Evolutionary conservation across 2,797 vertebrate species (phyloP).

Genomic region (Sebastes glaucus): DNA sequence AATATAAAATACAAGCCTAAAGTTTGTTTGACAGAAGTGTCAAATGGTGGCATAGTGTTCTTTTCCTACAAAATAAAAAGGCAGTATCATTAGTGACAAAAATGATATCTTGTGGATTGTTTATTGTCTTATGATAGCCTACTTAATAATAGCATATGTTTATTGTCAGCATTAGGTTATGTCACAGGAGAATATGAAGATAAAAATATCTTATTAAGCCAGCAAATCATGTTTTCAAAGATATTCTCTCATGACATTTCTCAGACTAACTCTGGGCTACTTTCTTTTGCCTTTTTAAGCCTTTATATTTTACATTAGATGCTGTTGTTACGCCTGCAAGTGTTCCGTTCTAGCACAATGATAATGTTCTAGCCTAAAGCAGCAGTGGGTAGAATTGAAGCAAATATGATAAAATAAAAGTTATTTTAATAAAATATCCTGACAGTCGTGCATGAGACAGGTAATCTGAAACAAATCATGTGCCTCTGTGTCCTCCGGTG

Average conservation of each 20-base stretch:
- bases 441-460: too few relatives aligned
- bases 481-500: too few relatives aligned
- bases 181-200: neutral
- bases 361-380: too few relatives aligned
- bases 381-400: neutral
- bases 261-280: neutral
- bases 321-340: neutral
- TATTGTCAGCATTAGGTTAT: neutral
- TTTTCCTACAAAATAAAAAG: neutral
- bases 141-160: conserved; percentile 1
- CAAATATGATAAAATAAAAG: too few relatives aligned
- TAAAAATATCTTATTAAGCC: neutral
- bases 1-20: neutral
- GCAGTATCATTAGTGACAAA: neutral
- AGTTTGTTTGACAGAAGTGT: neutral
- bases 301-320: neutral
- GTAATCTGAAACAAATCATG: too few relatives aligned
- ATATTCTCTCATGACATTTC: neutral
- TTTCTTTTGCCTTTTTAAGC: neutral
- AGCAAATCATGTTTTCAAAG: neutral
- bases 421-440: too few relatives aligned
- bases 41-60: neutral
- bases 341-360: neutral
- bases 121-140: neutral
- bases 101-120: neutral